phyloP scores from a whole-genome alignment of 2,888 invertebrate species.

The Rhamnusium bicolor region DNA sequence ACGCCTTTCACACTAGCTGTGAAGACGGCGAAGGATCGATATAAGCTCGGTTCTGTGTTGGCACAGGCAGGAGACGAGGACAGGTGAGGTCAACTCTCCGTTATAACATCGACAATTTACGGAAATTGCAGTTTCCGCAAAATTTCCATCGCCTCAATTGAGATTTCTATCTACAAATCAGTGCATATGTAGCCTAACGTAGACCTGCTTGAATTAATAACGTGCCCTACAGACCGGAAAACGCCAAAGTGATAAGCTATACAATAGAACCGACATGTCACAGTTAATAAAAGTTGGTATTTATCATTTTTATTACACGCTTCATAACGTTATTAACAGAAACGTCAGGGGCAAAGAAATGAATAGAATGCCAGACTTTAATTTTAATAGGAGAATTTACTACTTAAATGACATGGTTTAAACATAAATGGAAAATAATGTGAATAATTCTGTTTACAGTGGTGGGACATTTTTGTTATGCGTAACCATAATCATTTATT shows the following conservation, averaged over 20 bases:
- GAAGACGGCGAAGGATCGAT: constrained; percentile 25
- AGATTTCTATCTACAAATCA: constrained; percentile 54
- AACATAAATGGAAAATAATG: too few species aligned
- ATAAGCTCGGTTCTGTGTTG: constrained; percentile 4
- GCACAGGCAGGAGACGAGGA: constrained; percentile 26
- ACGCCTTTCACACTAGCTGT: neutral
- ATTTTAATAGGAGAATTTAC: neutral
- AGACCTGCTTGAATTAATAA: constrained; percentile 48
- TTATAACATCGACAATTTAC: constrained; percentile 51
- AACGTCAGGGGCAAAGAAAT: neutral
- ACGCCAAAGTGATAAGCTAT: constrained; percentile 40
- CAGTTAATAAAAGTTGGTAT: constrained; percentile 35
- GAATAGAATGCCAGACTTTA: neutral
- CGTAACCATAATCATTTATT: too few species aligned
- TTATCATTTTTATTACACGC: constrained; percentile 15
- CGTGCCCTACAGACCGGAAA: constrained; percentile 42
- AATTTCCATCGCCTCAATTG: constrained; percentile 56
- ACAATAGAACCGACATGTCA: constrained; percentile 37
- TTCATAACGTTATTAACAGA: neutral
- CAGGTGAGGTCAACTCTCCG: constrained; percentile 39
- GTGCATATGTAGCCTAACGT: constrained; percentile 50
- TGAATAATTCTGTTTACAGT: too few species aligned
- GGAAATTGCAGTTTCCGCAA: constrained; percentile 64
- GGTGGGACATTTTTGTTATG: too few species aligned
- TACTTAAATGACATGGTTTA: neutral